Evolutionary conservation across 2,797 vertebrate genomes (phyloP).

Genomic region (Enteromius fasciolatus): DNA sequence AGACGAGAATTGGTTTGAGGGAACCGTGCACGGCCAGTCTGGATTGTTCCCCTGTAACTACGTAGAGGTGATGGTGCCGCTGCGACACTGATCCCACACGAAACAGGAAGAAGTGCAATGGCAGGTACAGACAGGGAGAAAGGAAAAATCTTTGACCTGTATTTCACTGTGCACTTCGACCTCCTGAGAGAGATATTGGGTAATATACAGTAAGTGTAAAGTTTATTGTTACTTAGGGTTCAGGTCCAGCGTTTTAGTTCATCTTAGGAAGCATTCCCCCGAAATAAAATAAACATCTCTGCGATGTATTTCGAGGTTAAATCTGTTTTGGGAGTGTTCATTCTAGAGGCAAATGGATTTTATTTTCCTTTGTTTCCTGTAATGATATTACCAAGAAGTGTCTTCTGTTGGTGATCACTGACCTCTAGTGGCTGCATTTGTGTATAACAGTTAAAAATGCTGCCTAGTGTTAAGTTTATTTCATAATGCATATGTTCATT

Average conservation of each 20-base stretch:
- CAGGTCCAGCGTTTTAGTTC: background rate
- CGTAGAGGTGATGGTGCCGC: slow-evolving; percentile 91
- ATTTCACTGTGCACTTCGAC: slow-evolving; percentile 26
- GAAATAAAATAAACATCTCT: background rate
- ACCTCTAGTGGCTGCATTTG: slow-evolving; percentile 36
- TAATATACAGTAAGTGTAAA: background rate
- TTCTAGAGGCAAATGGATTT: background rate
- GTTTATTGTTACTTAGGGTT: background rate
- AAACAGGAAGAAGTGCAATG: background rate
- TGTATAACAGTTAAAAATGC: background rate
- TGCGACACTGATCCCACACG: slow-evolving; percentile 78
- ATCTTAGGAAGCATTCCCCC: slow-evolving; percentile 11
- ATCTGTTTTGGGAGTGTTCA: background rate
- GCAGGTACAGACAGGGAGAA: background rate
- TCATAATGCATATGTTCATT: background rate
- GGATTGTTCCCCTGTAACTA: slow-evolving; percentile 98
- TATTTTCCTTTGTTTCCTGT: slow-evolving; percentile 3
- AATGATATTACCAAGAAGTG: background rate
- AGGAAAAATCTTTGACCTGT: slow-evolving; percentile 9
- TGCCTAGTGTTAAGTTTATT: background rate
- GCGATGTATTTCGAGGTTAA: background rate
- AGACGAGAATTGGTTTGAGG: slow-evolving; percentile 98
- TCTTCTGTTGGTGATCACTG: slow-evolving; percentile 7
- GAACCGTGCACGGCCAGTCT: slow-evolving; percentile 82
- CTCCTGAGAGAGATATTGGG: slow-evolving; percentile 7